These are phyloP conservation scores for Strix uralensis DNA, from an alignment of 2,113 vertebrate species.

Conservation along the genomic window DNA sequence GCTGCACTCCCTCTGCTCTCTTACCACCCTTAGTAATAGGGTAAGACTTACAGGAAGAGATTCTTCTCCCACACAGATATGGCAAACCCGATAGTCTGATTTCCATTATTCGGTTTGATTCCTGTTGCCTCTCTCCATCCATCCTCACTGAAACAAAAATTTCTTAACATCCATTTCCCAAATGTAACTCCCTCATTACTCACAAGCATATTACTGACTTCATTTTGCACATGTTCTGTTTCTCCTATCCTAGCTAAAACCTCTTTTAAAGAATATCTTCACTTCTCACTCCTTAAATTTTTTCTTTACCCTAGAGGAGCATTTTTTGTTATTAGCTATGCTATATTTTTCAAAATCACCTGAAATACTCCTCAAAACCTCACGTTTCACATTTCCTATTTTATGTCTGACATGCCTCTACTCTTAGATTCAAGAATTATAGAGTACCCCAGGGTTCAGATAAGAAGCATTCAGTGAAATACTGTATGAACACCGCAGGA, in stretches of 20 bases:
- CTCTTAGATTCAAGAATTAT: neutral
- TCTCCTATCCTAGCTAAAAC: neutral
- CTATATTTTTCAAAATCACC: slow-evolving; percentile 18
- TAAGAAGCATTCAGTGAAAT: neutral
- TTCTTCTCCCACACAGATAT: neutral
- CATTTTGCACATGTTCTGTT: neutral
- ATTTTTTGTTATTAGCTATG: slow-evolving; percentile 28
- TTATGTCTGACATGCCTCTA: neutral
- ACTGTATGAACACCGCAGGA: neutral
- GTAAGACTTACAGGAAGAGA: neutral
- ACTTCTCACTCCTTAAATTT: neutral
- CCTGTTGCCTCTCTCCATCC: neutral
- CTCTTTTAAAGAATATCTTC: neutral
- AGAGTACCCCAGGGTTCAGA: neutral
- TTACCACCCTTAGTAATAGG: neutral
- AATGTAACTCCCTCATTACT: slow-evolving; percentile 8
- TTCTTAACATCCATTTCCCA: slow-evolving; percentile 8
- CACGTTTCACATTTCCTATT: neutral
- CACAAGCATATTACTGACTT: neutral
- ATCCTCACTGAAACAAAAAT: neutral
- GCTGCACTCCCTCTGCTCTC: neutral
- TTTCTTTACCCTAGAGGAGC: neutral
- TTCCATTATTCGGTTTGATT: slow-evolving; percentile 27
- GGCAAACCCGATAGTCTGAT: neutral
- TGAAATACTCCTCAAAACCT: neutral